Base-by-base conservation (phyloP, 2,888 invertebrate species). In the Melieria picta region DNA sequence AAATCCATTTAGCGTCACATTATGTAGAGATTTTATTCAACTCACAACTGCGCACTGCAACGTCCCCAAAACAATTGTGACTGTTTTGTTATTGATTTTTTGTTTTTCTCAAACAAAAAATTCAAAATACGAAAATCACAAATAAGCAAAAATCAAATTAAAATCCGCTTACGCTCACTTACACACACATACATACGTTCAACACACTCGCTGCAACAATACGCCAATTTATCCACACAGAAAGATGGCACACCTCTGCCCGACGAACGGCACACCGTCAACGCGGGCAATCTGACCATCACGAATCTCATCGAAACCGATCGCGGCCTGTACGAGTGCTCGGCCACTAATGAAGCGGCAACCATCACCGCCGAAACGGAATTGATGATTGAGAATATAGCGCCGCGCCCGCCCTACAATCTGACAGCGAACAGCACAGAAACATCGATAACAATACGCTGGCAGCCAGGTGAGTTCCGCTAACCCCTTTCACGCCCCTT, bases 341-440 rank as follows among this genome's bases (percentile, higher is more conserved):
- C 92, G 64, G 94, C 94, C 3, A 92, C 92, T 78, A 97, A 97
- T 88, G 94, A 94, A 81, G 96, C 96, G 5, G 95, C 94, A 60
- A 92, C 93, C n/a, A 92, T 96, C 63, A 90, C 90, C 43, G 91
- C 91, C 1, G 94, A 94, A 87, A 91, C 93, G 0, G 94, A 95
- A 88, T 88, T 95, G 72, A 90, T 94, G 85, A 92, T 95, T 62
- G 92, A 94, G 88, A 96, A 94, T 84, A 91, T 93, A 65, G 93
- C 95, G 45, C 96, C 96, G n/a, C 92, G 95, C 80, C 95, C 97
- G 13, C 97, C 97, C 0, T 93, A 94, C 87, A 94, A 95, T 88
- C 89, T 98, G 58, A 91, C 92, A 42, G 95, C 94, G 42, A 91
- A 91, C 74, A 91, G 94, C 67, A 90, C 91, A 0, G 89, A 89